Evolutionary conservation across 2,797 vertebrate genomes (phyloP), one percentile per base, ranked within the genome.

Genomic region (Salmo trutta): DNA sequence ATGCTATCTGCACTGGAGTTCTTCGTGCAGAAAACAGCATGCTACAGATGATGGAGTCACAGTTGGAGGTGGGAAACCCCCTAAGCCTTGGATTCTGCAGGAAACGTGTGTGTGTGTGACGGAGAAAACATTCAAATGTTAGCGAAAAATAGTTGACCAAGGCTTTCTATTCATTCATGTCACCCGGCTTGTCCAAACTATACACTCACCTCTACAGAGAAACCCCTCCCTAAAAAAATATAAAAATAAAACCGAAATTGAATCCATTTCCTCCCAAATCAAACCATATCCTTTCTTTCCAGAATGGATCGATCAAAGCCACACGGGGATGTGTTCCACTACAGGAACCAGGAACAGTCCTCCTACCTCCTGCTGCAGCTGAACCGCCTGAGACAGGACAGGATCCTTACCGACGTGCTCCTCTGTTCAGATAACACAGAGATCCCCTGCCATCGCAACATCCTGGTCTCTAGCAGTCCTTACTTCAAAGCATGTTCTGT

Each of bases 401-500:
- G 87, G 41, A 88, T 96, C 83, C 89, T 99, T 79, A 99, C 95
- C 0, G 98, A 99, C 7, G 96, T 99, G 65, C 85, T 89, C 17
- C 92, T 99, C 77, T 97, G 96, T 78, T 91, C 93, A 0, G 94
- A 92, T 0, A 82, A 90, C 83, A 85, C 81, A 4, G 96, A 97
- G 89, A 92, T 98, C 75, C 95, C 96, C 66, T 99, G 98, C 81
- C 98, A 99, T 76, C 92, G 96, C 24, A 98, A 94, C 0, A 95
- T 99, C 75, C 92, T 99, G 88, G 97, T 95, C 75, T 96, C 96
- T 85, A 99, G 98, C 90, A 99, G 98, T 74, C 95, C 96, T 0
- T 99, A 99, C 90, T 99, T 99, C 91, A 93, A 90, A 81, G 98
- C 97, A 99, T 99, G 98, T 99, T 99, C 92, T 98, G 97, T 88